phyloP scores from a whole-genome alignment of 2,113 vertebrate species.

The Phycodurus eques region DNA sequence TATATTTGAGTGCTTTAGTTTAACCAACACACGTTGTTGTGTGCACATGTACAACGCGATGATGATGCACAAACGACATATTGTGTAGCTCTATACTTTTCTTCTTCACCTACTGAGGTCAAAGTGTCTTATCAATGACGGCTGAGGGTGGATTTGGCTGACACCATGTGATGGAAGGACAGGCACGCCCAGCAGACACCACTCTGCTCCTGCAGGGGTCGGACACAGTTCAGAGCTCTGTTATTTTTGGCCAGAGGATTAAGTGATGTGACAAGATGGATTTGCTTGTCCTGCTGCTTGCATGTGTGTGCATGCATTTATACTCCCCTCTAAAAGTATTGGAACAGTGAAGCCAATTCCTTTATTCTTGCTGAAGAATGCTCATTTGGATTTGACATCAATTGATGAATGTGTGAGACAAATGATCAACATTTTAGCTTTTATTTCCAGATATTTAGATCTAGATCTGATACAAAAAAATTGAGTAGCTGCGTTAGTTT shows the following conservation, averaged over 20 bases:
- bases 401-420: not conserved
- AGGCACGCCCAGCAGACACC: slow-evolving; percentile 48
- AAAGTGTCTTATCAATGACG: slow-evolving; percentile 27
- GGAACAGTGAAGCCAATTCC: not conserved
- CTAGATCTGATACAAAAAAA: not conserved
- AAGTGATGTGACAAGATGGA: slow-evolving; percentile 65
- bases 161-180: slow-evolving; percentile 42
- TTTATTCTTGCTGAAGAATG: not conserved
- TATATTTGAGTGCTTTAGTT: no score
- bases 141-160: slow-evolving; percentile 17
- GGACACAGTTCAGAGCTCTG: slow-evolving; percentile 55
- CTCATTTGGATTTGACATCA: not conserved
- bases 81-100: not conserved
- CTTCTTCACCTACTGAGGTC: not conserved
- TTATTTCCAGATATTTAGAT: not conserved
- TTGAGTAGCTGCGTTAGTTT: not conserved
- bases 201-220: slow-evolving; percentile 44
- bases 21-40: no score
- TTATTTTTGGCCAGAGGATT: slow-evolving; percentile 68
- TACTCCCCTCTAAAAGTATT: not conserved
- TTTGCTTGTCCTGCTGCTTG: slow-evolving; percentile 48
- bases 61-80: no score
- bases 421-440: not conserved
- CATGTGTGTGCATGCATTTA: slow-evolving; percentile 6
- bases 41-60: no score